Evolutionary conservation across 2,113 vertebrate genomes (phyloP), one percentile per base, ranked within the genome.

Genomic region (Rutilus rutilus): DNA sequence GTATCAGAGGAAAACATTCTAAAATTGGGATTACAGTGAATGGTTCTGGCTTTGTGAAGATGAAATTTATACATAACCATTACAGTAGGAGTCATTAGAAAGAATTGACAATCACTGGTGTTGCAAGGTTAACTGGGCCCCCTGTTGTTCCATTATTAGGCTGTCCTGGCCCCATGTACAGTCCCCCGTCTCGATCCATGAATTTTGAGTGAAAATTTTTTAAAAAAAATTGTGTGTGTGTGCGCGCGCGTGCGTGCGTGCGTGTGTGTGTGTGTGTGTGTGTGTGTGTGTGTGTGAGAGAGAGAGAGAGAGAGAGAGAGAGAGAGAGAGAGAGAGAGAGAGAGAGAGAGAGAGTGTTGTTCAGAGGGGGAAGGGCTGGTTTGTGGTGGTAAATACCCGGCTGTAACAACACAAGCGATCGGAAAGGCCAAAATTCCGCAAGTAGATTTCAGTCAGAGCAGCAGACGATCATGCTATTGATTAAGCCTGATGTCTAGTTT

Each of bases 341-440:
- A 60, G 19, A 60, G 52, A 39, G 36, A 64, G n/a, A 17, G 57
- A 64, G 78, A 45, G 78, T 47, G 60, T 11, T 3, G 36, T 4
- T 52, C 50, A 64, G 59, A 78, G 84, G 73, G 47, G 59, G 78
- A 50, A 69, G 80, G 80, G 60, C 27, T 12, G 60, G 30, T 57
- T 33, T 73, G 65, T 73, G 65, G 21, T 42, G 47, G 81, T 59
- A 75, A 87, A 65, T 83, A 83, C 89, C 90, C 89, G 90, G 88
- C 87, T 90, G 89, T 88, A 87, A 85, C 74, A 88, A 90, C 89
- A 83, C 64, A 82, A 71, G 14, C 57, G 69, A 47, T 17, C 25
- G 21, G 71, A 65, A 78, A 85, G 75, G 75, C 42, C 75, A 54
- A 85, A 36, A 50, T 36, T 50, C 1, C 1, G 27, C 42, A 19